A percentile compares a stretch with the other conserved stretches of the same genome.
Conservation (phyloP, 2,113 vertebrate genomes). For the Lutjanus erythropterus region DNA sequence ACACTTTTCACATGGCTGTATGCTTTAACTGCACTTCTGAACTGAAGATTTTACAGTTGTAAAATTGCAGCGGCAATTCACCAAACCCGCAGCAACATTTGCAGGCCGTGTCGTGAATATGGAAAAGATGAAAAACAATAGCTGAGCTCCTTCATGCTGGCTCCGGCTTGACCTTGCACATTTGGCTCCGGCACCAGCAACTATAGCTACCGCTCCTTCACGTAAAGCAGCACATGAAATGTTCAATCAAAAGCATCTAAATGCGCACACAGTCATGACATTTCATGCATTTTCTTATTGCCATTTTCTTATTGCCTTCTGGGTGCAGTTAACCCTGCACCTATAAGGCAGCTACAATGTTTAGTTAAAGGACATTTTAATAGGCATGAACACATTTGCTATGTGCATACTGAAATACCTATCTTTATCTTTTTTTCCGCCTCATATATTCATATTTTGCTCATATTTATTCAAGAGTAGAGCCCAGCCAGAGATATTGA, state of each 20-base stretch:
- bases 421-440: neutral
- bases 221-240: neutral
- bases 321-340: neutral
- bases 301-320: too few relatives aligned
- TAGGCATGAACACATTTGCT: neutral
- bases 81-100: constrained; percentile 27
- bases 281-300: neutral
- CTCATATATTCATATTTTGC: neutral
- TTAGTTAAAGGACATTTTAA: constrained; percentile 6
- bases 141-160: constrained; percentile 32
- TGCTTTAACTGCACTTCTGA: constrained; percentile 2
- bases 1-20: neutral
- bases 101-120: constrained; percentile 41
- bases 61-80: constrained; percentile 5
- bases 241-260: neutral
- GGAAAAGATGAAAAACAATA: constrained; percentile 38
- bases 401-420: neutral
- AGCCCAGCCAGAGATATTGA: neutral
- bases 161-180: constrained; percentile 24
- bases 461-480: neutral
- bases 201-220: neutral
- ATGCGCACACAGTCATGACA: neutral
- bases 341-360: neutral
- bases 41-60: neutral
- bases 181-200: neutral